A percentile compares a stretch with the other conserved stretches of the same genome.
phyloP scores from a whole-genome alignment of 1,140 invertebrate species.

The Batillaria attramentaria region DNA sequence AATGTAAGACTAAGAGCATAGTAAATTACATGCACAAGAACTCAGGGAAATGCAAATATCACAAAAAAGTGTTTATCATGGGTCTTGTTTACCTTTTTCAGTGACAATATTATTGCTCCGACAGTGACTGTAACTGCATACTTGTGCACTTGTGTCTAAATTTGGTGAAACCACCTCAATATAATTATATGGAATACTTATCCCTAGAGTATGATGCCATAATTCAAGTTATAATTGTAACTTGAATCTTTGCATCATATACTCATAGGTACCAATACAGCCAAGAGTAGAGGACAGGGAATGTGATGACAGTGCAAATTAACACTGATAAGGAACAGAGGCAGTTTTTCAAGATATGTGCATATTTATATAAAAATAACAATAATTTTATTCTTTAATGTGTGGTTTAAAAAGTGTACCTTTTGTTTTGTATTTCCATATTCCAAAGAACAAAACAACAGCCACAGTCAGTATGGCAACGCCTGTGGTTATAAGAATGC shows the following conservation, averaged over 20 bases:
- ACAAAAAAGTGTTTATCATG: neutral
- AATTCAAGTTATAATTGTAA: no score
- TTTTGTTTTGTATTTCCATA: constrained; percentile 63
- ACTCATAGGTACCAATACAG: neutral
- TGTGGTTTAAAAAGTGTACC: no score
- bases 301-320: neutral
- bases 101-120: neutral
- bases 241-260: no score
- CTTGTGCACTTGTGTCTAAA: neutral
- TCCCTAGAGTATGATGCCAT: no score
- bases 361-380: constrained; percentile 1
- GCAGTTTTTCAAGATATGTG: neutral
- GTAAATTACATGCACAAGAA: neutral
- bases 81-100: no score
- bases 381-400: no score
- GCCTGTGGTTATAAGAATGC: constrained; percentile 57
- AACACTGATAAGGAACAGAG: neutral
- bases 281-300: neutral
- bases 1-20: neutral
- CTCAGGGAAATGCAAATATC: neutral
- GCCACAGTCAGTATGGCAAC: constrained; percentile 54
- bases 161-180: no score
- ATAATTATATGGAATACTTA: no score
- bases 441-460: constrained; percentile 58
- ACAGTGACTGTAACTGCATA: neutral